Evolutionary conservation across 2,113 vertebrate species (phyloP).

Genomic region (Cynoglossus semilaevis): DNA sequence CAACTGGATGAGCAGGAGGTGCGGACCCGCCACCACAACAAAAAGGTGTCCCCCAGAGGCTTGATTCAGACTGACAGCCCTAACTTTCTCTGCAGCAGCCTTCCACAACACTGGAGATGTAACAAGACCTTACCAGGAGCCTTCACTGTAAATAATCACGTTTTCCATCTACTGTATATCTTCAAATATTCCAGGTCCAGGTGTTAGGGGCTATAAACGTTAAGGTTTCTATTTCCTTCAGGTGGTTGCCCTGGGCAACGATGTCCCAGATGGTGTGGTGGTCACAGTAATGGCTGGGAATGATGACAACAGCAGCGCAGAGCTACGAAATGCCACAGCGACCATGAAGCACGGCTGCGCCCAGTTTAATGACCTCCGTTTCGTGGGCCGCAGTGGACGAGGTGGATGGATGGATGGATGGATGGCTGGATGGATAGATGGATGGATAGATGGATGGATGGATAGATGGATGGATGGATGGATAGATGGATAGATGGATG

Average conservation of each 20-base stretch:
- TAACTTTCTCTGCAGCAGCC: constrained; percentile 91
- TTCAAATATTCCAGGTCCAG: neutral
- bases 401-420: constrained; percentile 66
- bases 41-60: constrained; percentile 84
- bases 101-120: constrained; percentile 94
- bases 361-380: constrained; percentile 96
- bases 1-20: constrained; percentile 67
- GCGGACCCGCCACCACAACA: constrained; percentile 75
- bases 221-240: constrained; percentile 21
- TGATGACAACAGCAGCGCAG: constrained; percentile 94
- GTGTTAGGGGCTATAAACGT: too few relatives aligned
- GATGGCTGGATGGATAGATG: constrained; percentile 71
- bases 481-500: too few relatives aligned
- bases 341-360: constrained; percentile 96
- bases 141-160: constrained; percentile 82
- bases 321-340: constrained; percentile 92
- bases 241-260: constrained; percentile 92
- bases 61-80: constrained; percentile 92
- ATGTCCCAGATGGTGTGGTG: constrained; percentile 91
- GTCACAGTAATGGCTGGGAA: constrained; percentile 98
- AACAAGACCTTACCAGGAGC: constrained; percentile 93
- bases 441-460: constrained; percentile 72
- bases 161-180: neutral
- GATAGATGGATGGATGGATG: too few relatives aligned
- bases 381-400: constrained; percentile 96